phyloP scores from a whole-genome alignment of 2,888 invertebrate genomes.

The Drosophila barbarae region DNA sequence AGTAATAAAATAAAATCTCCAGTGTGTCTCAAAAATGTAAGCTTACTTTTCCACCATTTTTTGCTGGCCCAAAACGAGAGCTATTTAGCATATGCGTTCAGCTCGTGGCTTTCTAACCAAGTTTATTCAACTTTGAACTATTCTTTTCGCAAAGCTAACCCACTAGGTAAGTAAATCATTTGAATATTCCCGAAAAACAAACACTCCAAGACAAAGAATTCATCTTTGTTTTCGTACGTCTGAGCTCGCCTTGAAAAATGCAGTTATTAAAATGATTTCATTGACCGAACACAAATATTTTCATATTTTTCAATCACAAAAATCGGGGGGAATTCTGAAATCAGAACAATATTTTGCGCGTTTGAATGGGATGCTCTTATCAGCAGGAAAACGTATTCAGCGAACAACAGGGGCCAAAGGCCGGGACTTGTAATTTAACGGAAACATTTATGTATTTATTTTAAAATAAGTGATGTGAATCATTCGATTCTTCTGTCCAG shows the following conservation, averaged over 20 bases:
- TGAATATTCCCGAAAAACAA: conserved; percentile 29
- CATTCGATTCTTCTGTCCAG: background rate
- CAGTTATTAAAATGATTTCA: conserved; percentile 27
- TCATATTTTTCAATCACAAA: conserved; percentile 26
- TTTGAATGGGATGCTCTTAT: conserved; percentile 18
- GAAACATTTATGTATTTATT: conserved; percentile 10
- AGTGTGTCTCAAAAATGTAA: conserved; percentile 7
- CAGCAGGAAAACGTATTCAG: conserved; percentile 18
- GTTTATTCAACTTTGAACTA: conserved; percentile 52
- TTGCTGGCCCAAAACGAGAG: background rate
- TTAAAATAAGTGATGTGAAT: background rate
- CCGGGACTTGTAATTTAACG: conserved; percentile 14
- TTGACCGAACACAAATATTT: conserved; percentile 31
- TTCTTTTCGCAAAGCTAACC: conserved; percentile 10
- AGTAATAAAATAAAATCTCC: background rate
- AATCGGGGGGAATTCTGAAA: conserved; percentile 25
- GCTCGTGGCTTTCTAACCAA: conserved; percentile 33
- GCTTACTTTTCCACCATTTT: background rate
- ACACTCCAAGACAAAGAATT: background rate
- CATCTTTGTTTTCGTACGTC: conserved; percentile 5
- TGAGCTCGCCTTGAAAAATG: conserved; percentile 15
- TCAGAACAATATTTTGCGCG: conserved; percentile 34
- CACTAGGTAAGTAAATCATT: conserved; percentile 21
- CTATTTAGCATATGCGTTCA: conserved; percentile 28
- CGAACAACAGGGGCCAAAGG: conserved; percentile 7